Percentiles rank a stretch among this genome's conserved stretches.
phyloP scores from a whole-genome alignment of 37 sponge, comb jelly and placozoan species.

The Eunapius fragilis region DNA sequence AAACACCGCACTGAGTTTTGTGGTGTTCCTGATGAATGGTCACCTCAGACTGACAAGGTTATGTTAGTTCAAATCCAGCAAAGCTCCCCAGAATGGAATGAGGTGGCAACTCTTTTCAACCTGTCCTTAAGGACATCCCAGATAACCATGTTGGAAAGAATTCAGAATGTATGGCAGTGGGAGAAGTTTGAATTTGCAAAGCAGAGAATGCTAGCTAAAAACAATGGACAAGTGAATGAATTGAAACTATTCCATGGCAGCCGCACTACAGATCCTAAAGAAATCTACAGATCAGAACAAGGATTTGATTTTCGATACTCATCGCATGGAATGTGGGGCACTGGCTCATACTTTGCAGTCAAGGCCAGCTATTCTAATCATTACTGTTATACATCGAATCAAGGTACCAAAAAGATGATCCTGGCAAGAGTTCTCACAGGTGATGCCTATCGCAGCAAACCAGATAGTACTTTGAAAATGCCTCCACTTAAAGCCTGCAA shows the following conservation, averaged over 20 bases:
- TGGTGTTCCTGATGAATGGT: conserved; percentile 30
- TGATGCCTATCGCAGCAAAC: conserved; percentile 21
- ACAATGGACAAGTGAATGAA: conserved; percentile 54
- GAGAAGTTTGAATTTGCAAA: conserved; percentile 33
- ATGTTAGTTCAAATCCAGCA: not conserved
- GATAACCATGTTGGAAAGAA: conserved; percentile 47
- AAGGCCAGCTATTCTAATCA: conserved; percentile 77
- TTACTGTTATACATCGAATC: conserved; percentile 29
- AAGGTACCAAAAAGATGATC: conserved; percentile 49
- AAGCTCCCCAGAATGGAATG: conserved; percentile 32
- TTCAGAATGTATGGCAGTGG: conserved; percentile 87
- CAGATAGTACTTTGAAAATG: conserved; percentile 49
- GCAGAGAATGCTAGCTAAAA: conserved; percentile 45
- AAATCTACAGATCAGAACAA: conserved; percentile 62
- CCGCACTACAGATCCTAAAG: conserved; percentile 12
- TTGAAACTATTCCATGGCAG: conserved; percentile 72
- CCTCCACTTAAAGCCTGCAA: conserved; percentile 60
- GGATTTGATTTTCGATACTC: conserved; percentile 78
- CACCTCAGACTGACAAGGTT: conserved; percentile 1
- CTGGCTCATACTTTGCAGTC: conserved; percentile 76
- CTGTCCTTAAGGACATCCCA: conserved; percentile 26
- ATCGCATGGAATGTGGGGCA: conserved; percentile 75
- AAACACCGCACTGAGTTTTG: not conserved
- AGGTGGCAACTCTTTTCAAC: conserved; percentile 5
- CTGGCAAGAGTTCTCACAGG: conserved; percentile 64